These are phyloP conservation scores for Scolanthus callimorphus DNA, from an alignment of 92 coral and sea anemone genomes.

Conservation along the genomic window DNA sequence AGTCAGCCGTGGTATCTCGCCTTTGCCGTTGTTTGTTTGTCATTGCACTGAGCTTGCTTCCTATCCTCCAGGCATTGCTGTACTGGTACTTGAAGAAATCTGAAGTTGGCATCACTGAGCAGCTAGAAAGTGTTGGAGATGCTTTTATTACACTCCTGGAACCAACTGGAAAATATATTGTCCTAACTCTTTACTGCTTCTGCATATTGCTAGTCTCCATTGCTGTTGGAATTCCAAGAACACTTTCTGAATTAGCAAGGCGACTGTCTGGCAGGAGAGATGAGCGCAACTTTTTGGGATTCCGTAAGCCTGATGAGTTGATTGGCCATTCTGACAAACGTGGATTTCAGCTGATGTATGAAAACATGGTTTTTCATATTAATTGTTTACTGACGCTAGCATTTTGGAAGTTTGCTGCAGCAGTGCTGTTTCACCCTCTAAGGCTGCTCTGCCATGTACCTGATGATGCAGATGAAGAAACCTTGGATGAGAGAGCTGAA, in stretches of 20 bases:
- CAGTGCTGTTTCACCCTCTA: slow-evolving; percentile 61
- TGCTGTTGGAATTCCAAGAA: slow-evolving; percentile 90
- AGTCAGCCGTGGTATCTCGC: slow-evolving; percentile 71
- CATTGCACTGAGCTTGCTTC: slow-evolving; percentile 58
- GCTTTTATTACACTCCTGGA: slow-evolving; percentile 68
- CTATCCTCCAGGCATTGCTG: slow-evolving; percentile 69
- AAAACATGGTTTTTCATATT: slow-evolving; percentile 94
- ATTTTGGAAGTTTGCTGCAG: slow-evolving; percentile 86
- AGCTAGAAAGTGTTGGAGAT: slow-evolving; percentile 68
- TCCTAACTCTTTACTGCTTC: slow-evolving; percentile 66
- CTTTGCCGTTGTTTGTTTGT: slow-evolving; percentile 86
- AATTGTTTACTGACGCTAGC: slow-evolving; percentile 58
- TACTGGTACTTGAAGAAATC: slow-evolving; percentile 55
- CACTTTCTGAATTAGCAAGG: slow-evolving; percentile 86
- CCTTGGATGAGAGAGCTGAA: slow-evolving; percentile 16
- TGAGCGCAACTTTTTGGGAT: slow-evolving; percentile 85
- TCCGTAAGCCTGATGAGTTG: slow-evolving; percentile 70
- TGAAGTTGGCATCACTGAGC: slow-evolving; percentile 59
- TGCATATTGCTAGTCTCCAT: slow-evolving; percentile 76
- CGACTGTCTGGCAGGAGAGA: slow-evolving; percentile 86
- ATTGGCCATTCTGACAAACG: slow-evolving; percentile 63
- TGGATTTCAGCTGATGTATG: slow-evolving; percentile 92
- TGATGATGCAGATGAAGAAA: slow-evolving; percentile 8
- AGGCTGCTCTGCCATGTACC: slow-evolving; percentile 47
- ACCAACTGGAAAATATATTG: slow-evolving; percentile 33